Conservation (phyloP, 2,888 invertebrate genomes). For the Spisula solida region DNA sequence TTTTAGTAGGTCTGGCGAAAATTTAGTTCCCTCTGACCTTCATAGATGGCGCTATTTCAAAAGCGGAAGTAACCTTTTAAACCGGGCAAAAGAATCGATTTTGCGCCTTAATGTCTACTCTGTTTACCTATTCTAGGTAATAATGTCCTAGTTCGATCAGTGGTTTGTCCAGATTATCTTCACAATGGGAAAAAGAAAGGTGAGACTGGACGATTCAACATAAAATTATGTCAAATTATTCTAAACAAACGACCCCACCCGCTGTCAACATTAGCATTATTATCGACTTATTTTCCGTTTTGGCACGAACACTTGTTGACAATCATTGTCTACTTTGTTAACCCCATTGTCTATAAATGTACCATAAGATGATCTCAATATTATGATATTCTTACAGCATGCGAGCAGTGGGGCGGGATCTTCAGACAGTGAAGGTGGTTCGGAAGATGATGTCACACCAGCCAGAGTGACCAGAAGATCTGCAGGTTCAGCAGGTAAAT, state of each 20-base stretch:
- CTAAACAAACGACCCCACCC: constrained; percentile 25
- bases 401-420: constrained; percentile 45
- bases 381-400: constrained; percentile 30
- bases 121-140: background rate
- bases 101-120: constrained; percentile 60
- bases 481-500: constrained; percentile 70
- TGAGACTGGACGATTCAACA: background rate
- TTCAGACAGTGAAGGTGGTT: constrained; percentile 70
- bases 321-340: background rate
- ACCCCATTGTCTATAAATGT: background rate
- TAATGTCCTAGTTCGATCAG: background rate
- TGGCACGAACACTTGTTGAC: background rate
- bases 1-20: background rate
- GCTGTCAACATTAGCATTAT: constrained; percentile 21
- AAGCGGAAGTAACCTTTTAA: constrained; percentile 73
- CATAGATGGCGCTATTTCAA: constrained; percentile 62
- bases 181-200: constrained; percentile 35
- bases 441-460: constrained; percentile 64
- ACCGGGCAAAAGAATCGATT: constrained; percentile 70
- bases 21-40: constrained; percentile 5
- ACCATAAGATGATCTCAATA: background rate
- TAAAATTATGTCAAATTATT: background rate
- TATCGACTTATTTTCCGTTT: constrained; percentile 3
- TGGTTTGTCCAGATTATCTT: background rate
- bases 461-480: constrained; percentile 70